A percentile compares a stretch with the other conserved stretches of the same genome.
Conservation (phyloP, 35 echinoderm and acorn worm genomes). For the Apostichopus parvimensis region DNA sequence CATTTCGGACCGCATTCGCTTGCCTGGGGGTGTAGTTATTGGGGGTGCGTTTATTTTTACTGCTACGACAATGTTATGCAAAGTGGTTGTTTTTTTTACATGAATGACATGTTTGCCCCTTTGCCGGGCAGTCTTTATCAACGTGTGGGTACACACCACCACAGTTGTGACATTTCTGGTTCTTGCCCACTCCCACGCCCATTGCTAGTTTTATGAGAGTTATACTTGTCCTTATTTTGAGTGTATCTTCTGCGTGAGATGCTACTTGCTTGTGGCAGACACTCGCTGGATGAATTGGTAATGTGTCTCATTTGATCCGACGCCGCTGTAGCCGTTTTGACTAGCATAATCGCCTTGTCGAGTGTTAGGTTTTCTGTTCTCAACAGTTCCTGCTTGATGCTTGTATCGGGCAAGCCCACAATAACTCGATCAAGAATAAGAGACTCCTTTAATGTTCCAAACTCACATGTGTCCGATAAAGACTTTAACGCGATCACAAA, state of each 20-base stretch:
- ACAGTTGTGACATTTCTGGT: background rate
- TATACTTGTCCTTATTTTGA: background rate
- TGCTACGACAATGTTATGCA: constrained; percentile 23
- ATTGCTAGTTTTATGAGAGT: background rate
- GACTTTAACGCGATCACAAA: constrained; percentile 45
- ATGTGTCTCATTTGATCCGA: no score
- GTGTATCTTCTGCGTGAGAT: constrained; percentile 9
- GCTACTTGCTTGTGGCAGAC: background rate
- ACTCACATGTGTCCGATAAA: constrained; percentile 65
- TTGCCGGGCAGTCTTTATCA: constrained; percentile 50
- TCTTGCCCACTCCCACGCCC: background rate
- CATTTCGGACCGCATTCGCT: background rate
- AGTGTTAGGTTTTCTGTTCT: constrained; percentile 32
- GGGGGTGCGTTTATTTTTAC: background rate
- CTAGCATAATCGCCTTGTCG: no score
- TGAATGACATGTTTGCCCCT: constrained; percentile 18
- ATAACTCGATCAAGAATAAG: constrained; percentile 58
- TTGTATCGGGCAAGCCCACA: constrained; percentile 47
- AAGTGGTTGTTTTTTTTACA: constrained; percentile 49
- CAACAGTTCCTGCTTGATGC: constrained; percentile 42
- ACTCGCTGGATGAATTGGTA: no score
- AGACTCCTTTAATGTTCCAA: constrained; percentile 49
- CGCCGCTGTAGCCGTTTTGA: background rate
- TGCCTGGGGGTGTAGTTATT: background rate
- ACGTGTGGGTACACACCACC: constrained; percentile 32